Conservation (phyloP, 2,888 invertebrate genomes). For the Agonopterix subpropinquella region DNA sequence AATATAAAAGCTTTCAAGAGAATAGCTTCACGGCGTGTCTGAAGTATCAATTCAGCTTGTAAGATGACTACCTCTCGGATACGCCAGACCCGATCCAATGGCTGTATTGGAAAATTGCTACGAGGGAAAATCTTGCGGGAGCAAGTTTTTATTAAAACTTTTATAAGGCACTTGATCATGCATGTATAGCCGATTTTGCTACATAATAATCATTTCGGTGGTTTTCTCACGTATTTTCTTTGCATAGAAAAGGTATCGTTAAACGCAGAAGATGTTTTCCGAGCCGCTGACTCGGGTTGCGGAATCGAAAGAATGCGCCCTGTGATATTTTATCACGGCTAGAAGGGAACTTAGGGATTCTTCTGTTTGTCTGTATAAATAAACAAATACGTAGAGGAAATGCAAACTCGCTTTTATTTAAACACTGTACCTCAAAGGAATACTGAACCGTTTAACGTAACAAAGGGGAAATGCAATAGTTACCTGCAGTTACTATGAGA, state of each 20-base stretch:
- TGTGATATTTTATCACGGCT: slow-evolving; percentile 62
- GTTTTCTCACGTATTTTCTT: slow-evolving; percentile 11
- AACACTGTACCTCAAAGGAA: slow-evolving; percentile 53
- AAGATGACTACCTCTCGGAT: slow-evolving; percentile 62
- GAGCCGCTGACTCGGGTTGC: slow-evolving; percentile 38
- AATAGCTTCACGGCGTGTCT: slow-evolving; percentile 52
- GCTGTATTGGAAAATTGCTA: slow-evolving; percentile 69
- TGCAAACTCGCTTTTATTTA: slow-evolving; percentile 58
- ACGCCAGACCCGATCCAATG: slow-evolving; percentile 46
- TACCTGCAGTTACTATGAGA: slow-evolving; percentile 12
- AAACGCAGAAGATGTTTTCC: slow-evolving; percentile 56
- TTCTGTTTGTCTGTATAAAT: slow-evolving; percentile 58
- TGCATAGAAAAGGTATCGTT: slow-evolving; percentile 24
- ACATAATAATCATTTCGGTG: background rate
- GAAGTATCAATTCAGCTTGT: slow-evolving; percentile 73
- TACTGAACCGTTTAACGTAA: slow-evolving; percentile 40
- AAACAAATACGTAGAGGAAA: slow-evolving; percentile 59
- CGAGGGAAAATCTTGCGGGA: slow-evolving; percentile 43
- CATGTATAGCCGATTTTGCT: slow-evolving; percentile 4
- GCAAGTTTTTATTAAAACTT: slow-evolving; percentile 63
- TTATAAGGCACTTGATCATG: slow-evolving; percentile 35
- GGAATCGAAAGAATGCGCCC: slow-evolving; percentile 59
- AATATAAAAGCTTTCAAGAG: slow-evolving; percentile 75
- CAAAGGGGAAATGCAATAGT: slow-evolving; percentile 40
- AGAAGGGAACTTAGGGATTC: slow-evolving; percentile 54